Conservation (phyloP, 1,140 invertebrate genomes). For the Halesus radiatus region DNA sequence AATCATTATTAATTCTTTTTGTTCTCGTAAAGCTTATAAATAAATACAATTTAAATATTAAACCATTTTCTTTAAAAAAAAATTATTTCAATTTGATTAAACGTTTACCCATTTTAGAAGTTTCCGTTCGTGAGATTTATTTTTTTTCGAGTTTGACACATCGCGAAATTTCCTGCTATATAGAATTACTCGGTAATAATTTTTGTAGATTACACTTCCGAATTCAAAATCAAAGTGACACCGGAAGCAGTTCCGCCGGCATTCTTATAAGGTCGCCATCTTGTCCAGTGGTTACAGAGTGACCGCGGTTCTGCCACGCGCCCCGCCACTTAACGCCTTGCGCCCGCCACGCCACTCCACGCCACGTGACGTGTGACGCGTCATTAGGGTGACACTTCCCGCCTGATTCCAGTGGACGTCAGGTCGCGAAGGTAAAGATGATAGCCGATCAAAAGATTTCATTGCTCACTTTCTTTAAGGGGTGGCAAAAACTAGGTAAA, state of each 20-base stretch:
- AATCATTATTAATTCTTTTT: too few species aligned
- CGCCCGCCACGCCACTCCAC: too few species aligned
- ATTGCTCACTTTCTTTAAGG: background rate
- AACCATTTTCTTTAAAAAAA: too few species aligned
- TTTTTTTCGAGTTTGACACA: background rate
- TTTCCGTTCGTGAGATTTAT: background rate
- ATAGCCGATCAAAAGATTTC: slow-evolving; percentile 27
- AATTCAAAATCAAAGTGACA: slow-evolving; percentile 32
- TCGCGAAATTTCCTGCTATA: too few species aligned
- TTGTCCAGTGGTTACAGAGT: background rate
- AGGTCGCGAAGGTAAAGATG: background rate
- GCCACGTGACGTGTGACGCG: background rate
- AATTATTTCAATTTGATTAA: too few species aligned
- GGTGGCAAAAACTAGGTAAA: background rate
- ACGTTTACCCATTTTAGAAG: background rate
- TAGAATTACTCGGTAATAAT: too few species aligned
- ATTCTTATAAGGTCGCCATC: slow-evolving; percentile 30
- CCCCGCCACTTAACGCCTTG: background rate
- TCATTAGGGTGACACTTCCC: slow-evolving; percentile 3
- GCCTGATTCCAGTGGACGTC: background rate
- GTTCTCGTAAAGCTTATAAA: too few species aligned
- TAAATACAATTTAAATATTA: too few species aligned
- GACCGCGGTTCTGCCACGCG: background rate
- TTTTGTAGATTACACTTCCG: slow-evolving; percentile 12
- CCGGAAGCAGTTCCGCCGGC: background rate